These are phyloP conservation scores for Drosophila biarmipes DNA, from an alignment of 1,140 invertebrate species.

Conservation along the genomic window DNA sequence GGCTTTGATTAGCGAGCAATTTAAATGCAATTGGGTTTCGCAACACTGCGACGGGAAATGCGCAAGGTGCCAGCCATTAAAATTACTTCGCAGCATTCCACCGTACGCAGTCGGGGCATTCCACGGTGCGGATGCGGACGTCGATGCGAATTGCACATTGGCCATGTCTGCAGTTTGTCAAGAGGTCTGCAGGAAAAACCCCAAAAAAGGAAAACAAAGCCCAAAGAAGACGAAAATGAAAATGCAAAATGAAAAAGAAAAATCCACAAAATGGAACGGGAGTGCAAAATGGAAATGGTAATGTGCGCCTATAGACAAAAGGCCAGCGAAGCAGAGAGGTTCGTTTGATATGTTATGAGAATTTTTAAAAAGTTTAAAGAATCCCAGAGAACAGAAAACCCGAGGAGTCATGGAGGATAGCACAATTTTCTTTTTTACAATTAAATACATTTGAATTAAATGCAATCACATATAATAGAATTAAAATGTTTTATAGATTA, in stretches of 20 bases:
- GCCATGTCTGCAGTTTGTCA: slow-evolving; percentile 73
- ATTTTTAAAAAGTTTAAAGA: not conserved
- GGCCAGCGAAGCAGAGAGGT: slow-evolving; percentile 21
- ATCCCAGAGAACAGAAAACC: too few relatives aligned
- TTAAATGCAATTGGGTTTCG: slow-evolving; percentile 72
- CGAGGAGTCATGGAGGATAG: too few relatives aligned
- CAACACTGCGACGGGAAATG: slow-evolving; percentile 11
- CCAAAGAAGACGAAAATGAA: slow-evolving; percentile 40
- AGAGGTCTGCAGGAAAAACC: slow-evolving; percentile 49
- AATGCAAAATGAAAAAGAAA: slow-evolving; percentile 23
- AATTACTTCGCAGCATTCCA: slow-evolving; percentile 40
- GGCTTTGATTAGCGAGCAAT: slow-evolving; percentile 75
- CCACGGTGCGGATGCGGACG: slow-evolving; percentile 43
- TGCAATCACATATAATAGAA: too few relatives aligned
- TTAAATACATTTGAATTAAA: too few relatives aligned
- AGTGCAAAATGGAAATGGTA: slow-evolving; percentile 61
- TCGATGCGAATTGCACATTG: slow-evolving; percentile 57
- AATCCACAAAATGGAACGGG: slow-evolving; percentile 29
- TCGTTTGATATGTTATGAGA: slow-evolving; percentile 8
- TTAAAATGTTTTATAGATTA: too few relatives aligned
- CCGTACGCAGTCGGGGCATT: slow-evolving; percentile 8
- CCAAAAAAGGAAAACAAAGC: slow-evolving; percentile 41
- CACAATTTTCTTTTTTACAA: too few relatives aligned
- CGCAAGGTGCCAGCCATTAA: slow-evolving; percentile 31
- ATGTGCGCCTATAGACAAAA: slow-evolving; percentile 65